Evolutionary conservation across 2,888 invertebrate species (phyloP).

Genomic region (Lasioglossum villosulum): DNA sequence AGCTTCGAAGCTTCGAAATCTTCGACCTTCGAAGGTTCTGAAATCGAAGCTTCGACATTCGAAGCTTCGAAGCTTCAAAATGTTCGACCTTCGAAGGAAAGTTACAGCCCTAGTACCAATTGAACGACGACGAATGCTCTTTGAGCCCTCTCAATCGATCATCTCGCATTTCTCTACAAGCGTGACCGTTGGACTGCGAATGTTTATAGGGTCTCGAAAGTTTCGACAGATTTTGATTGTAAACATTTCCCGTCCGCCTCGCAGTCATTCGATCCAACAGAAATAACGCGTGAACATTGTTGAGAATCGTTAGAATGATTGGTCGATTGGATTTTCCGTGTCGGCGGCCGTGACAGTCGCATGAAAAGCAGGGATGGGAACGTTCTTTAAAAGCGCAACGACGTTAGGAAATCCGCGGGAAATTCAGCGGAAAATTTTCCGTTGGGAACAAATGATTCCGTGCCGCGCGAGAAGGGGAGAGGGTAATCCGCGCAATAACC

Average conservation of each 20-base stretch:
- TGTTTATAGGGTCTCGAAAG: neutral
- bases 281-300: no score
- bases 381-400: neutral
- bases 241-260: neutral
- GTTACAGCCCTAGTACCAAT: no score
- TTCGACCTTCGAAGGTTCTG: no score
- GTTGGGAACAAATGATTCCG: neutral
- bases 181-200: neutral
- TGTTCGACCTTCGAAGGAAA: no score
- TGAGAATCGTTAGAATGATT: neutral
- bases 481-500: conserved; percentile 12
- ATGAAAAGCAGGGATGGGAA: neutral
- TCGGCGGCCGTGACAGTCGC: neutral
- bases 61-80: no score
- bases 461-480: no score
- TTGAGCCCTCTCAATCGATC: neutral
- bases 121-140: no score
- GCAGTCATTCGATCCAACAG: no score
- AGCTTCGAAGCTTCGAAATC: no score
- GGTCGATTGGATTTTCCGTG: neutral
- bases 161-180: no score
- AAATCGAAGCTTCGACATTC: no score
- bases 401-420: neutral
- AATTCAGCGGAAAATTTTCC: neutral
- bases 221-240: neutral